phyloP scores from a whole-genome alignment of 2,113 vertebrate species.

The Cyanistes caeruleus region DNA sequence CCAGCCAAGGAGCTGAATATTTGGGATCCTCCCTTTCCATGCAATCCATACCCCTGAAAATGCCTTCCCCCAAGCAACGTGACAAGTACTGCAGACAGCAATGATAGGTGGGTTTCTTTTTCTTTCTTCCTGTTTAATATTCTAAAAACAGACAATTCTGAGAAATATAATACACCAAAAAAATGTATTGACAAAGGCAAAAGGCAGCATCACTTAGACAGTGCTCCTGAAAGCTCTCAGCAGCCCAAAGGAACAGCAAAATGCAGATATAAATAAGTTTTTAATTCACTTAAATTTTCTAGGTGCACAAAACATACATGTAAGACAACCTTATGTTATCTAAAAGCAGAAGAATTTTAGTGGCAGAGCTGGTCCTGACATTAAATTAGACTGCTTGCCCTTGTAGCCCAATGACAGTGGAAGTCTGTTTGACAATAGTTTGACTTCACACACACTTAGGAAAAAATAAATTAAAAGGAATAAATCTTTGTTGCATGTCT shows the following conservation, averaged over 20 bases:
- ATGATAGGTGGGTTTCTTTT: no score
- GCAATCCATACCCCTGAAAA: background rate
- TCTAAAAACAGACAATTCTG: background rate
- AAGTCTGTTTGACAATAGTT: background rate
- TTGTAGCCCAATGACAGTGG: background rate
- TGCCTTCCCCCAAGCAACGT: background rate
- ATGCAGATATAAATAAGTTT: background rate
- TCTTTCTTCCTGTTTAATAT: background rate
- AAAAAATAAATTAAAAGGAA: background rate
- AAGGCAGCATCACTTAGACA: background rate
- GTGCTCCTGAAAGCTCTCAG: background rate
- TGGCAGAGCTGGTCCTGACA: background rate
- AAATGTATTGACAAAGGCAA: background rate
- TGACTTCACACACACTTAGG: background rate
- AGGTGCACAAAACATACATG: background rate
- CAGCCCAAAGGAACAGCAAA: background rate
- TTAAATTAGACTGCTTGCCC: background rate
- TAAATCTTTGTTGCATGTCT: background rate
- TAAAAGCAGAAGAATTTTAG: background rate
- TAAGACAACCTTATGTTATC: background rate
- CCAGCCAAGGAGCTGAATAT: background rate
- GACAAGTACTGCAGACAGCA: background rate
- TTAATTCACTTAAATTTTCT: background rate
- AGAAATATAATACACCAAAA: background rate
- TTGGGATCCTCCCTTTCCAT: background rate